A percentile compares a stretch with the other conserved stretches of the same genome.
Evolutionary conservation across 2,797 vertebrate species (phyloP).

Genomic region (Hylomyscus alleni): DNA sequence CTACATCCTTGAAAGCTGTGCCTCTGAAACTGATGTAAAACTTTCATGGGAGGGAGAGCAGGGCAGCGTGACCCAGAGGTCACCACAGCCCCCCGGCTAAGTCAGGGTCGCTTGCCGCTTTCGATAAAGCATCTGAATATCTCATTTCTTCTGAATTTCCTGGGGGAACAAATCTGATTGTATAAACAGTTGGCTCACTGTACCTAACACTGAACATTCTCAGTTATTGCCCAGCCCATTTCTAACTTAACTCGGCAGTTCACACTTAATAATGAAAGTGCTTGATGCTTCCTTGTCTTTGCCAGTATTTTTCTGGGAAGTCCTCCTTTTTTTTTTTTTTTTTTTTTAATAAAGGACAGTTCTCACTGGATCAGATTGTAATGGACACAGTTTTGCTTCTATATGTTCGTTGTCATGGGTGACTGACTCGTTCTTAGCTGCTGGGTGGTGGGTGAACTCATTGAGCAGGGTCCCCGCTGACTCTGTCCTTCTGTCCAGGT

Average conservation of each 20-base stretch:
- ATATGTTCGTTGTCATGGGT: background rate
- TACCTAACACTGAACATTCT: background rate
- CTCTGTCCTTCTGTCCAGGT: constrained; percentile 88
- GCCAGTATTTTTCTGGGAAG: background rate
- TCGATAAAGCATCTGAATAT: background rate
- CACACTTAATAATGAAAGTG: background rate
- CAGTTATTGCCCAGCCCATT: background rate
- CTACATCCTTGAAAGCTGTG: background rate
- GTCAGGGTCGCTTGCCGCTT: background rate
- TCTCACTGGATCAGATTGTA: background rate
- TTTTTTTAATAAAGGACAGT: background rate
- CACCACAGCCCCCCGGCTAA: background rate
- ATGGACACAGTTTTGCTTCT: background rate
- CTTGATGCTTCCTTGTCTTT: background rate
- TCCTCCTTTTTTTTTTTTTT: background rate
- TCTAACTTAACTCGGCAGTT: background rate
- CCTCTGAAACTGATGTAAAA: background rate
- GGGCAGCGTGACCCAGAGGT: background rate
- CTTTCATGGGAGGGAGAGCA: background rate
- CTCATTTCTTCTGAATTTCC: constrained; percentile 36
- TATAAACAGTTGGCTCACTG: background rate
- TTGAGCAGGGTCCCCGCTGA: background rate
- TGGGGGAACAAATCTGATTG: background rate
- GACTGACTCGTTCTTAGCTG: background rate
- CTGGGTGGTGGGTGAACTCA: background rate